Evolutionary conservation across 2,113 vertebrate species (phyloP).

Genomic region (Pongo abelii): DNA sequence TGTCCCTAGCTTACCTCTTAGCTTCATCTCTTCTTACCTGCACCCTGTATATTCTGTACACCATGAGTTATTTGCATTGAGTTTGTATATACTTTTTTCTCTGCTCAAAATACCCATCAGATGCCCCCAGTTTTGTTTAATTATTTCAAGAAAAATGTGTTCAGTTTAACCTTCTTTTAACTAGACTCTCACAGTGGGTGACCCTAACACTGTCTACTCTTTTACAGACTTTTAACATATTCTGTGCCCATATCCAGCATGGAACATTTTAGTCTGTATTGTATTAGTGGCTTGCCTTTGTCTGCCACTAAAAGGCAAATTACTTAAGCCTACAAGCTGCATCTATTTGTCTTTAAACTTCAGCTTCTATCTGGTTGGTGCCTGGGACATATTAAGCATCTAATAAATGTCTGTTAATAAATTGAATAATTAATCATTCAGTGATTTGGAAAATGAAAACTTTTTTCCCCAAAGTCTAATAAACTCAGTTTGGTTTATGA

Average conservation of each 20-base stretch:
- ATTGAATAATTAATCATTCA: not conserved
- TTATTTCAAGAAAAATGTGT: not conserved
- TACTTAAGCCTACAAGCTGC: not conserved
- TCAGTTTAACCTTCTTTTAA: not conserved
- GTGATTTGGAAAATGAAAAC: not conserved
- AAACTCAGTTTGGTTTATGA: not conserved
- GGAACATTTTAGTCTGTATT: not conserved
- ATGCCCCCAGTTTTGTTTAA: not conserved
- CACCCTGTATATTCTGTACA: accelerated
- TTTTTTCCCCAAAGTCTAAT: not conserved
- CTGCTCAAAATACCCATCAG: not conserved
- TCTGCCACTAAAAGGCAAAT: not conserved
- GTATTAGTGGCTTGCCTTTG: not conserved
- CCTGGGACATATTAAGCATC: not conserved
- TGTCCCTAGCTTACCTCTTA: not conserved
- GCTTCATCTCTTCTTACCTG: not conserved
- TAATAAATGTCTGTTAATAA: not conserved
- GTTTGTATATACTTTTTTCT: not conserved
- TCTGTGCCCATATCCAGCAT: not conserved
- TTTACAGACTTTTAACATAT: not conserved
- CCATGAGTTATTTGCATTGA: not conserved
- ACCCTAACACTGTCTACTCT: not conserved
- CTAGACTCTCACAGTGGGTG: not conserved
- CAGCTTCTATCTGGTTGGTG: not conserved
- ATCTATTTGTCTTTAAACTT: slow-evolving; percentile 31